Conservation (phyloP, 30 jellyfish, hydroid and myxozoan genomes). For the Sanderia malayensis region DNA sequence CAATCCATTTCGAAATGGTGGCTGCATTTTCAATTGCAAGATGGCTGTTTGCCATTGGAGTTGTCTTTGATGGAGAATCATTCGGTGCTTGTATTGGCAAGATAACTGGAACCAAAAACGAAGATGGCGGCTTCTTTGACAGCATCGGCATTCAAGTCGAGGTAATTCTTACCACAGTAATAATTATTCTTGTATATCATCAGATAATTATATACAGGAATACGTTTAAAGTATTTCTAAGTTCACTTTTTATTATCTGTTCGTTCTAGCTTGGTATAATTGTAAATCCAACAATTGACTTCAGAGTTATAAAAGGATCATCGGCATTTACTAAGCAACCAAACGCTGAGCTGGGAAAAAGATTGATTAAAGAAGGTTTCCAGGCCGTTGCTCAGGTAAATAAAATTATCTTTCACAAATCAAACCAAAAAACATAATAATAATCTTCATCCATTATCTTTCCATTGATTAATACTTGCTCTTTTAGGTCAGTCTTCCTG, state of each 20-base stretch:
- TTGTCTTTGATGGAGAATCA: conserved; percentile 90
- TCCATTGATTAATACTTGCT: too few relatives aligned
- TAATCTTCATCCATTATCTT: too few relatives aligned
- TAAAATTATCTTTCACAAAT: too few relatives aligned
- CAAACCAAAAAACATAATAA: too few relatives aligned
- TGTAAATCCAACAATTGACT: conserved; percentile 68
- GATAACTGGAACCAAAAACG: conserved; percentile 66
- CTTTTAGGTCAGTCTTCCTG: conserved; percentile 77
- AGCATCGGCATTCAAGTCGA: conserved; percentile 83
- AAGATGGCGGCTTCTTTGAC: conserved; percentile 86
- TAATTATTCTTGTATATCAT: too few relatives aligned
- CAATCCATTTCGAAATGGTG: conserved; percentile 77
- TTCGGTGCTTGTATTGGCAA: conserved; percentile 90
- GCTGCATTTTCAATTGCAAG: conserved; percentile 38
- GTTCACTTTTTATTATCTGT: too few relatives aligned
- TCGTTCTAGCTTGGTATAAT: conserved; percentile 73
- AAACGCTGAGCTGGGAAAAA: conserved; percentile 48
- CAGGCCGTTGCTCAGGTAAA: conserved; percentile 87
- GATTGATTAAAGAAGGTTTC: conserved; percentile 78
- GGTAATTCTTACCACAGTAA: too few relatives aligned
- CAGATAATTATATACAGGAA: too few relatives aligned
- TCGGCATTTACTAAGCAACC: conserved; percentile 81
- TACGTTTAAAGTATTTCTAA: too few relatives aligned
- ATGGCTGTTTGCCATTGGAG: conserved; percentile 85
- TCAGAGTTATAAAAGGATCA: conserved; percentile 70